phyloP scores from a whole-genome alignment of 2,888 invertebrate species.

The Euplagia quadripunctaria region DNA sequence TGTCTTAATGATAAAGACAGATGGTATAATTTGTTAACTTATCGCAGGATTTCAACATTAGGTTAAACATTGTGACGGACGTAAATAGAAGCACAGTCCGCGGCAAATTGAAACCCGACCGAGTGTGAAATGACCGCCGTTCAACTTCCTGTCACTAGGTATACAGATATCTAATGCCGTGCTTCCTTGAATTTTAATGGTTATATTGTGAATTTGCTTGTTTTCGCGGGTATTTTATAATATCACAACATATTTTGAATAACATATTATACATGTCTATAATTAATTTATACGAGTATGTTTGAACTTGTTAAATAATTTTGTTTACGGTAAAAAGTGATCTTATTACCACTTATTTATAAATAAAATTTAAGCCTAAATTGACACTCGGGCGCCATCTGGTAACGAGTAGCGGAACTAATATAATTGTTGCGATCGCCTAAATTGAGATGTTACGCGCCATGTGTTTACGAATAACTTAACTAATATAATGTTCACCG shows the following conservation, averaged over 20 bases:
- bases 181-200: constrained; percentile 33
- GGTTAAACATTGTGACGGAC: constrained; percentile 55
- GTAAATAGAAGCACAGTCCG: constrained; percentile 74
- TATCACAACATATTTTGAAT: neutral
- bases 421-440: no score
- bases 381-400: no score
- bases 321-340: no score
- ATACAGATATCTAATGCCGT: constrained; percentile 55
- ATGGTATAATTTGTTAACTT: neutral
- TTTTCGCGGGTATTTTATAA: neutral
- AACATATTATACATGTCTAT: no score
- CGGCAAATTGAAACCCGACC: constrained; percentile 84
- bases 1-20: neutral
- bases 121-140: constrained; percentile 83
- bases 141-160: constrained; percentile 75
- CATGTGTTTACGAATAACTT: no score
- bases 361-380: no score
- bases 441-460: no score
- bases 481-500: no score
- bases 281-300: no score
- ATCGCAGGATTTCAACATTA: constrained; percentile 23
- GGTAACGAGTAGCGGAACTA: no score
- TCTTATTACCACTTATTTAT: no score
- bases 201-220: neutral
- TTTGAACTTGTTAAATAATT: no score